Base-by-base conservation (phyloP, 2,797 vertebrate genomes). In the Scomberomorus guttatus region DNA sequence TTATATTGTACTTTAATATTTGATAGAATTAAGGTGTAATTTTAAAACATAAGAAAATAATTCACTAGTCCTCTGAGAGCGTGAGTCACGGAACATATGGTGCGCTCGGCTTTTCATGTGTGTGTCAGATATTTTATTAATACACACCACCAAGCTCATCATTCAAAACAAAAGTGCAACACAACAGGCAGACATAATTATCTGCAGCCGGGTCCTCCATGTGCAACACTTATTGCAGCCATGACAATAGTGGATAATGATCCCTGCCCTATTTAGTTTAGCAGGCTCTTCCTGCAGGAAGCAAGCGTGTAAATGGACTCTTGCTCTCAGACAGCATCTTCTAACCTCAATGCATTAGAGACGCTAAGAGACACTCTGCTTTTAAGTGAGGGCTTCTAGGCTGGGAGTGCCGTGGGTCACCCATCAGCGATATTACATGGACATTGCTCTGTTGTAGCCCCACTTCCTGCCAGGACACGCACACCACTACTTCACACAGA, bases 261-360 rank as follows among this genome's bases (percentile, higher is more conserved):
- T 90, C 77, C 77, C 48, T 83, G 71, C 56, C 83, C 81, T 84
- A 75, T 92, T 92, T 90, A 90, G 85, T 85, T 90, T 51, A 85
- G 84, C 54, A 5, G 5, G 72, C 86, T 88, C 82, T 84, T 90
- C 68, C 69, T 82, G 72, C 84, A 83, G 89, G 87, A 91, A 89
- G 78, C 58, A 73, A 72, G 74, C 54, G 59, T 67, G 82, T 75
- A 90, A 90, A 92, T 91, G 73, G 87, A 87, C 80, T 80, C 73
- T 77, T 3, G 61, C 85, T 92, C 79, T 81, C 82, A 87, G 86
- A 88, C 87, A 77, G 59, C 85, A 83, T 89, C 84, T 85, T 87
- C 80, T 85, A 87, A 92, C 86, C 87, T 90, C 87, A 90, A 87
- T 85, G 88, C 88, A 91, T 93, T 94, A 92, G 82, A 90, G 89